Base-by-base conservation (phyloP, 2,797 vertebrate species). In the Chrysocyon brachyurus region DNA sequence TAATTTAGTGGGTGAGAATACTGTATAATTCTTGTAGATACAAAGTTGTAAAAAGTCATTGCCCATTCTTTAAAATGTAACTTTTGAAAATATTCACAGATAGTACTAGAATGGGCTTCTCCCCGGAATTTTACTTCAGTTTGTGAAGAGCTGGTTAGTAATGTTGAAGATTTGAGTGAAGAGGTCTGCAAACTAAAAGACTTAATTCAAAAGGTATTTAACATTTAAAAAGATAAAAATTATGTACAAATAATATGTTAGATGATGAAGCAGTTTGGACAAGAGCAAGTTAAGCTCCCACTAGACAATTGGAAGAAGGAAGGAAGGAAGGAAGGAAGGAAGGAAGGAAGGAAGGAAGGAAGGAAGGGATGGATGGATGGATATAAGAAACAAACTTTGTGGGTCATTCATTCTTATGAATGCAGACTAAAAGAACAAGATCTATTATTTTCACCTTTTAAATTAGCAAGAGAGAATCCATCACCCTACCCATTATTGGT, bases 61-160 rank as follows among this genome's bases (percentile, higher is more conserved):
- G 94, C 40, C 72, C 5, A 56, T 77, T 93, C 26, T 95, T 92
- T 96, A 95, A 98, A 95, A 82, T 91, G 12, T 94, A 97, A 97
- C 82, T 61, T 93, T 96, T 98, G 75, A 94, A 87, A 94, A 87
- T 97, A 28, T 96, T 98, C 92, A 98, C 98, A 99, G 99, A 98
- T 99, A 85, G 99, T 99, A 46, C 98, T 99, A 90, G 98, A 99
- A 24, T 99, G 99, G 99, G 99, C 99, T 98, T 98, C 99, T 0
- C 99, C 99, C n/a, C 98, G 97, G 95, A 99, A 99, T 90, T 99
- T 99, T 46, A 98, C 98, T 98, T 97, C 98, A 56, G 94, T 99
- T 96, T 99, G 99, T 98, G 98, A 98, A 91, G 99, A 99, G 83
- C 97, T 99, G 84, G 96, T 99, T 89, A 81, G 98, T 95, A 99